phyloP scores from a whole-genome alignment of 1,140 invertebrate species.

The Adelges cooleyi region DNA sequence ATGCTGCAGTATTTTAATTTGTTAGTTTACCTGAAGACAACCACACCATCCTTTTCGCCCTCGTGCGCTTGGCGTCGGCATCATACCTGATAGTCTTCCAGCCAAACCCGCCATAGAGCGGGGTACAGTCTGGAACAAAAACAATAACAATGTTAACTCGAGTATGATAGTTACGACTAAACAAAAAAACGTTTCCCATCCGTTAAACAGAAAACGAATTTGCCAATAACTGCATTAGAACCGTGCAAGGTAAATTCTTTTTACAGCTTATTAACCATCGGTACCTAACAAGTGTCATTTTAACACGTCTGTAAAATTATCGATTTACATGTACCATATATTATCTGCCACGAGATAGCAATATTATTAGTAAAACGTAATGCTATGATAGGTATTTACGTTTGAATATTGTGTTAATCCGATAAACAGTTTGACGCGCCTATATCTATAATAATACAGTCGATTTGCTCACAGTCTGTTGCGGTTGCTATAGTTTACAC shows the following conservation, averaged over 20 bases:
- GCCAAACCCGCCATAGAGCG: slow-evolving; percentile 22
- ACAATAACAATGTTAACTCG: neutral
- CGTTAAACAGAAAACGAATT: no score
- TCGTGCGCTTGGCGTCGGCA: slow-evolving; percentile 44
- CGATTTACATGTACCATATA: neutral
- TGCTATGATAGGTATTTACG: no score
- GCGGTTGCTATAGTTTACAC: no score
- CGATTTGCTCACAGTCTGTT: no score
- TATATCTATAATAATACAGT: no score
- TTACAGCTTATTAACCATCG: neutral
- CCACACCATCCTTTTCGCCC: slow-evolving; percentile 49
- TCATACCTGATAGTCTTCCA: slow-evolving; percentile 12
- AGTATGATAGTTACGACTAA: no score
- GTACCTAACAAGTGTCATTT: neutral
- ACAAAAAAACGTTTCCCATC: no score
- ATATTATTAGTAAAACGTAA: no score
- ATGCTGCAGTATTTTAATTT: no score
- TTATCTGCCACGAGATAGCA: no score
- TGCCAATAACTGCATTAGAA: neutral
- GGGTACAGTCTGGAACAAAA: slow-evolving; percentile 25
- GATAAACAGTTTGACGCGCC: no score
- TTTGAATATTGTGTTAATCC: no score
- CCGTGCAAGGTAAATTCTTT: neutral
- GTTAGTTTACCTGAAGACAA: slow-evolving; percentile 49
- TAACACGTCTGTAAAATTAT: neutral